These are phyloP conservation scores for Gortyna flavago DNA, from an alignment of 2,888 invertebrate species.

Conservation along the genomic window DNA sequence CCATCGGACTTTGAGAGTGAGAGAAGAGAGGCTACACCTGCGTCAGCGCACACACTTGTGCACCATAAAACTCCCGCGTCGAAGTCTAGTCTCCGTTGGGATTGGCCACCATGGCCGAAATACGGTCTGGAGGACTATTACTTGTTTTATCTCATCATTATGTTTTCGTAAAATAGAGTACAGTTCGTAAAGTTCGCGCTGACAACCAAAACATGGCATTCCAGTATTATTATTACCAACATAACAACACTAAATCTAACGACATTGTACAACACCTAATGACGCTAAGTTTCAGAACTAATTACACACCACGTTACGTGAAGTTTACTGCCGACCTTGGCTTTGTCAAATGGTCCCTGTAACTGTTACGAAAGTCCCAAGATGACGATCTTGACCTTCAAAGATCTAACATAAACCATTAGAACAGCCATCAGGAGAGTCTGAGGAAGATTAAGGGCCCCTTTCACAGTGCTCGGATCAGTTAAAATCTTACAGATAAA, in stretches of 20 bases:
- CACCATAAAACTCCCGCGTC: neutral
- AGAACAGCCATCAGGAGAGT: conserved; percentile 28
- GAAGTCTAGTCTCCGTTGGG: too few species aligned
- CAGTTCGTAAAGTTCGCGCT: neutral
- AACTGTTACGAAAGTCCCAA: conserved; percentile 31
- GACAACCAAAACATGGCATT: neutral
- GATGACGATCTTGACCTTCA: conserved; percentile 50
- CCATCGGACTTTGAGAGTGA: neutral
- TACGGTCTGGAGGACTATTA: neutral
- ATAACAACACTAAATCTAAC: conserved; percentile 6
- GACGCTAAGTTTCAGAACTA: conserved; percentile 19
- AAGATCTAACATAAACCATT: conserved; percentile 37
- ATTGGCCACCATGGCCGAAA: too few species aligned
- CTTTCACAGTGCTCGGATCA: neutral
- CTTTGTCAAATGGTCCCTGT: conserved; percentile 38
- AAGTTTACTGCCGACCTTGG: conserved; percentile 45
- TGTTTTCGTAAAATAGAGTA: neutral
- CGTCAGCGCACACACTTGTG: neutral
- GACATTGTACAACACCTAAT: conserved; percentile 28
- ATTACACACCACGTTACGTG: conserved; percentile 46
- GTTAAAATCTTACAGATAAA: neutral
- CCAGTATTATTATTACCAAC: neutral
- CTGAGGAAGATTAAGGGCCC: neutral
- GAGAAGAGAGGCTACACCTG: neutral
- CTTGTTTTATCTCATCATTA: neutral